Percentiles rank a stretch among this genome's conserved stretches.
Conservation (phyloP, 2,797 vertebrate species). For the Carcharodon carcharias region DNA sequence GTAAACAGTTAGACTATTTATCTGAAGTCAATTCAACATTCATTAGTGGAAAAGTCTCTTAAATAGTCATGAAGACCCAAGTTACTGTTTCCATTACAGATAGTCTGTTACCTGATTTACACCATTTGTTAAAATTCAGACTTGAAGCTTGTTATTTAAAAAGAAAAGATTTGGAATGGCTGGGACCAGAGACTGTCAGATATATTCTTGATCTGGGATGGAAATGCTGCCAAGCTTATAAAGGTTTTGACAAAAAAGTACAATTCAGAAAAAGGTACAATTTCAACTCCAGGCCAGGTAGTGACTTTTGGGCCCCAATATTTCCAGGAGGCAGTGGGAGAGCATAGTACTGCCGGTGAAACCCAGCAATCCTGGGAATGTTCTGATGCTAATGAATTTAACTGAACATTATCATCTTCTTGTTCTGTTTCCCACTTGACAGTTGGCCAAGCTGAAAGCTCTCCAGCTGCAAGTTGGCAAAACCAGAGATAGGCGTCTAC, state of each 20-base stretch:
- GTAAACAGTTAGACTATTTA: background rate
- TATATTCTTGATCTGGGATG: background rate
- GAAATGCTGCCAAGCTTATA: background rate
- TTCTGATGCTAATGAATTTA: background rate
- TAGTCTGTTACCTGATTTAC: no score
- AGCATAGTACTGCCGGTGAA: background rate
- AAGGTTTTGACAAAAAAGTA: background rate
- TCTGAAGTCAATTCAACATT: background rate
- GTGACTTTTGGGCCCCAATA: background rate
- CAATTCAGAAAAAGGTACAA: background rate
- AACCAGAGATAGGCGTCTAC: no score
- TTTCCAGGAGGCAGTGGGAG: background rate
- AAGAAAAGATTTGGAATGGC: background rate
- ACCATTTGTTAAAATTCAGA: background rate
- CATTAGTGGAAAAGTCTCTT: background rate
- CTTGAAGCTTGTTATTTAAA: background rate
- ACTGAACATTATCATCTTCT: background rate
- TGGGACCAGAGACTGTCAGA: no score
- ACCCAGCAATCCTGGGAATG: background rate
- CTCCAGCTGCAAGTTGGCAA: no score
- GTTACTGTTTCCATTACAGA: background rate
- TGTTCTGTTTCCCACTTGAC: background rate
- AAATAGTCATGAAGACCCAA: background rate
- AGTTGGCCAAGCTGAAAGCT: background rate
- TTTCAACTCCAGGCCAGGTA: background rate